Base-by-base conservation (phyloP, 2,888 invertebrate species). In the Agonum fuliginosum region DNA sequence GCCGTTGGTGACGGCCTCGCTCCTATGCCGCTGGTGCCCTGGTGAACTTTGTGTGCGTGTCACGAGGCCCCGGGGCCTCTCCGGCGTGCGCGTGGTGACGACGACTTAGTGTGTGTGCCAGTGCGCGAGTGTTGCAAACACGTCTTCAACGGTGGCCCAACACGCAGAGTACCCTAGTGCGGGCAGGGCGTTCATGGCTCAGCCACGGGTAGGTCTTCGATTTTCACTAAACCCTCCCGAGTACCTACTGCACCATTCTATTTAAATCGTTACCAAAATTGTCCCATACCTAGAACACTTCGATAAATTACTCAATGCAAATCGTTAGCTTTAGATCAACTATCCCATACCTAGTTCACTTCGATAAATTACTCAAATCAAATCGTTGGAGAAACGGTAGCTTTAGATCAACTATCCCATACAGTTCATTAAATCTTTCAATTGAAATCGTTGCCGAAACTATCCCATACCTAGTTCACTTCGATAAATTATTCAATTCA, bases 111-210 rank as follows among this genome's bases (percentile, higher is more conserved):
- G 75, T 75, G 79, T 78, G 79, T 81, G 81, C 79, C 78, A 79
- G 82, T 81, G 81, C 81, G 80, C 74, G 78, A 81, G 80, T 81
- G 81, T 80, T 78, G 67, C 79, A 73, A 86, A 86, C 84, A 86
- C 83, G 86, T 86, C 86, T 85, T 87, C 87, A 87, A 88, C 87
- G 87, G 88, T 88, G 88, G 88, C 89, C 88, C 88, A 88, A 86
- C 87, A 88, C 87, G 87, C 88, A 87, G 88, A 88, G 86, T 88
- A 88, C 87, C 88, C 88, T 87, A 88, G 89, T 87, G 91, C 91
- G 90, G 92, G 91, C 90, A 92, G 92, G 91, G 92, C 91, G 91
- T 93, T 91, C 92, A 94, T 94, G 94, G 94, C 94, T 91, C 94
- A 94, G 92, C 94, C 94, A 92, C 93, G 94, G 94, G 94, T 94